These are phyloP conservation scores for Formicarius rufipectus DNA, from an alignment of 2,113 vertebrate genomes.

Conservation along the genomic window DNA sequence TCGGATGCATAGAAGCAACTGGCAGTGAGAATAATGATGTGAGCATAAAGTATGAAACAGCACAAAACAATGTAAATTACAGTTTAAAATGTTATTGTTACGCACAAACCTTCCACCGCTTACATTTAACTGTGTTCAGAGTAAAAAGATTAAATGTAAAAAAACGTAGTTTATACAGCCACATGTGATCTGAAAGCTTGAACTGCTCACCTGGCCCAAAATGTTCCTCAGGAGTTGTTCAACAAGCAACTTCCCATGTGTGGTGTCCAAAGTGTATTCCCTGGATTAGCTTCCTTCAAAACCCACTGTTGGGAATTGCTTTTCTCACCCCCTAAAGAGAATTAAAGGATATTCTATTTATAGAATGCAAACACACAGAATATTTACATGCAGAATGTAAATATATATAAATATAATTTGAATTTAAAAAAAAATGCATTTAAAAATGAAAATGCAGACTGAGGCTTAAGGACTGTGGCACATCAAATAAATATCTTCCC, in stretches of 20 bases:
- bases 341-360: background rate
- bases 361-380: background rate
- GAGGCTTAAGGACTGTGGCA: too few species aligned
- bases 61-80: background rate
- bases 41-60: background rate
- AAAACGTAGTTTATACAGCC: background rate
- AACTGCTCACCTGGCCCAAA: background rate
- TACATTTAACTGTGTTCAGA: background rate
- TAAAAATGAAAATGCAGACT: background rate
- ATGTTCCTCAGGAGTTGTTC: background rate
- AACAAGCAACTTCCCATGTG: rapidly evolving
- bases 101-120: background rate
- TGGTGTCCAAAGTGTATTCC: background rate
- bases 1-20: background rate
- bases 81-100: background rate
- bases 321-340: background rate
- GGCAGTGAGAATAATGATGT: background rate
- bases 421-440: background rate
- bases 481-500: background rate
- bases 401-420: background rate
- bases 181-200: background rate
- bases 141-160: background rate
- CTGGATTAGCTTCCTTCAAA: background rate
- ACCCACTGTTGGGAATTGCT: background rate
- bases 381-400: background rate